phyloP scores from a whole-genome alignment of 2,888 invertebrate genomes.

The Periphyllus acericola region DNA sequence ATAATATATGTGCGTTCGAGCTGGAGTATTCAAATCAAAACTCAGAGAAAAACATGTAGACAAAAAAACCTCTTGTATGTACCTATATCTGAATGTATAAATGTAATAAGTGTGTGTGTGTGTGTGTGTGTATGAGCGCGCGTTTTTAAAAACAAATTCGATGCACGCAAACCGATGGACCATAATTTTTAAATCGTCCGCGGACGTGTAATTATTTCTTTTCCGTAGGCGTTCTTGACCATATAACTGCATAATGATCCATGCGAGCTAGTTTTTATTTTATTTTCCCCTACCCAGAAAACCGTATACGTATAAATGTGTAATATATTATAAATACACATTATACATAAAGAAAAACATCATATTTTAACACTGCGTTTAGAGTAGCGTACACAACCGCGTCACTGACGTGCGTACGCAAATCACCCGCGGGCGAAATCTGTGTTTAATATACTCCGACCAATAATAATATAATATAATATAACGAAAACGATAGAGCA shows the following conservation, averaged over 20 bases:
- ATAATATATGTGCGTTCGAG: neutral
- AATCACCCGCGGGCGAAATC: slow-evolving; percentile 29
- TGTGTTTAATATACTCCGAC: neutral
- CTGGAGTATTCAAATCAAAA: slow-evolving; percentile 28
- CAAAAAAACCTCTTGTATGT: neutral
- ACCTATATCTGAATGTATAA: too few relatives aligned
- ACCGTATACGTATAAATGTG: neutral
- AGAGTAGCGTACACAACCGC: slow-evolving; percentile 22
- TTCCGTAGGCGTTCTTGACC: slow-evolving; percentile 56
- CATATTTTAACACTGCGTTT: slow-evolving; percentile 45
- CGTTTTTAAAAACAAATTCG: slow-evolving; percentile 29
- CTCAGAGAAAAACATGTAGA: slow-evolving; percentile 6
- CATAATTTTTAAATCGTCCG: slow-evolving; percentile 57
- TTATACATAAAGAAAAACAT: slow-evolving; percentile 9
- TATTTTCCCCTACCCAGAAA: slow-evolving; percentile 1
- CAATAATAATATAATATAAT: slow-evolving; percentile 38
- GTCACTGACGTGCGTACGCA: slow-evolving; percentile 27
- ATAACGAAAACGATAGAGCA: slow-evolving; percentile 38
- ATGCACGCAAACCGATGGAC: slow-evolving; percentile 45
- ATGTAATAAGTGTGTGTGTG: too few relatives aligned
- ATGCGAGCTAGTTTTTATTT: slow-evolving; percentile 48
- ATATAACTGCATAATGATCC: slow-evolving; percentile 44
- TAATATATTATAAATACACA: neutral
- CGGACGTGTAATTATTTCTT: slow-evolving; percentile 62
- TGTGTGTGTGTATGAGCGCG: neutral